Evolutionary conservation across 2,888 invertebrate species (phyloP).

Genomic region (Pristionchus arcanus): DNA sequence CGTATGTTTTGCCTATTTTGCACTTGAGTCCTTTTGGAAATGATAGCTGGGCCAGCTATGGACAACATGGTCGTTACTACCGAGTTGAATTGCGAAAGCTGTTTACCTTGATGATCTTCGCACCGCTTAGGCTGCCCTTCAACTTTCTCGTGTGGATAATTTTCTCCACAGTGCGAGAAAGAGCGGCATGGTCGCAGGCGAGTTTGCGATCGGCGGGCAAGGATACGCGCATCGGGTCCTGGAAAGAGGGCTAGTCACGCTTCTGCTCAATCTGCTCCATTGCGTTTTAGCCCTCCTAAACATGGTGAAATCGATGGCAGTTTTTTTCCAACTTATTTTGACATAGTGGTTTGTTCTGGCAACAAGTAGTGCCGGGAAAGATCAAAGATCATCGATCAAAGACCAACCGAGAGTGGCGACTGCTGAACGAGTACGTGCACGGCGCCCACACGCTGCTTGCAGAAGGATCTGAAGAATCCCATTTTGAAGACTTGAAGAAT

Average conservation of each 20-base stretch:
- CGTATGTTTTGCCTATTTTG: no score
- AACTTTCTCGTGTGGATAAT: not conserved
- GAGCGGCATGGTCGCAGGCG: not conserved
- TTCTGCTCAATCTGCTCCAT: no score
- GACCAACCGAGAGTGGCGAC: constrained; percentile 35
- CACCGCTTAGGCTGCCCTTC: not conserved
- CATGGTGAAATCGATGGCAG: no score
- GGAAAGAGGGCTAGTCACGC: no score
- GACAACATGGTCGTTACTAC: no score
- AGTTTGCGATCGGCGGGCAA: not conserved
- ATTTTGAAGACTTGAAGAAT: not conserved
- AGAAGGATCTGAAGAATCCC: not conserved
- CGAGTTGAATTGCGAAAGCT: no score
- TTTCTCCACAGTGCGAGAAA: not conserved
- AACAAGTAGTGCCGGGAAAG: no score
- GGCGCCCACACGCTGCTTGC: constrained; percentile 46
- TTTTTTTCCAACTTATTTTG: no score
- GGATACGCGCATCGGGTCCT: constrained; percentile 10
- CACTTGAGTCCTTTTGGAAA: no score
- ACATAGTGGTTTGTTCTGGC: no score
- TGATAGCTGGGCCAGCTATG: no score
- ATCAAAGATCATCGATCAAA: constrained; percentile 42
- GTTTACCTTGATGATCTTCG: constrained; percentile 45
- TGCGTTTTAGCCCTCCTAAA: no score
- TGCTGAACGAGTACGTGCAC: constrained; percentile 53